Conservation (phyloP, 2,113 vertebrate species). For the Pongo abelii region DNA sequence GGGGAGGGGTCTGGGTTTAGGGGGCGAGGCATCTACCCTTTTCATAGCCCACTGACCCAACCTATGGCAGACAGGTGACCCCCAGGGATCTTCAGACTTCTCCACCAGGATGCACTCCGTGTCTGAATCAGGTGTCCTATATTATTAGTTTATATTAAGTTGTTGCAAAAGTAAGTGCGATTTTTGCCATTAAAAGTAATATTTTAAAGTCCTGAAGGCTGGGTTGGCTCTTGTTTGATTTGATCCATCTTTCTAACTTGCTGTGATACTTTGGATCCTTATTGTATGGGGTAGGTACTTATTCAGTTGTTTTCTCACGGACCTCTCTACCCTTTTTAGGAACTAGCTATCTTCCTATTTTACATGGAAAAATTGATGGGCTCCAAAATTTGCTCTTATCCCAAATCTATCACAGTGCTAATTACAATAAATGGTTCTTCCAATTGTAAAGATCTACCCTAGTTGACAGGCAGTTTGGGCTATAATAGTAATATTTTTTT, state of each 20-base stretch:
- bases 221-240: background rate
- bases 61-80: background rate
- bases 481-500: background rate
- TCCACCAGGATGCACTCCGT: background rate
- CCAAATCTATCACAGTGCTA: background rate
- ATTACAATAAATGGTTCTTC: background rate
- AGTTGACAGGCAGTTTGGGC: background rate
- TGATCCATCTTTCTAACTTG: background rate
- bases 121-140: background rate
- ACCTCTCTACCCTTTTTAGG: background rate
- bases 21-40: fast-evolving
- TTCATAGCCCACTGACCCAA: background rate
- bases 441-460: background rate
- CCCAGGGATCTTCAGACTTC: background rate
- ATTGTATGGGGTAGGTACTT: background rate
- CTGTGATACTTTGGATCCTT: background rate
- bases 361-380: background rate
- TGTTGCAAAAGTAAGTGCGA: too few relatives aligned
- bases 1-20: background rate
- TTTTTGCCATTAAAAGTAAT: too few relatives aligned
- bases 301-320: background rate
- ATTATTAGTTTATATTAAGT: background rate
- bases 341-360: background rate
- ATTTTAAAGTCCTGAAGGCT: background rate
- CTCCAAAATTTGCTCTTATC: background rate